Evolutionary conservation across 2,113 vertebrate genomes (phyloP).

Genomic region (Chaenocephalus aceratus): DNA sequence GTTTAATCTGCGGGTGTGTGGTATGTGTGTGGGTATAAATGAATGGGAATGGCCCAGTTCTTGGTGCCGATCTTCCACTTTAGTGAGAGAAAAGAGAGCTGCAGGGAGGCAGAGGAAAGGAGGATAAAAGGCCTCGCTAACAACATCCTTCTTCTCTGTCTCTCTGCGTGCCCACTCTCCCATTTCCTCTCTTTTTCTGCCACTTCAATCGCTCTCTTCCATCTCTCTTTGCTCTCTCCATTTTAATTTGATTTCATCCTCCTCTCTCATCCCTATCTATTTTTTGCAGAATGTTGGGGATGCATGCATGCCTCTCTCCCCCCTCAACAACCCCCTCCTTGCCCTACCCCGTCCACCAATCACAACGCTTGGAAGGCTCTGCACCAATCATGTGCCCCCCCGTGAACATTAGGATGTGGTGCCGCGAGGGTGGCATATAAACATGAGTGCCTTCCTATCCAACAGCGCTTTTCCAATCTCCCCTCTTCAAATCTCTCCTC

Average conservation of each 20-base stretch:
- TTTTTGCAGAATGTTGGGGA: slow-evolving; percentile 40
- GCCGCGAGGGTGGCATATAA: slow-evolving; percentile 24
- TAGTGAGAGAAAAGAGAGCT: slow-evolving; percentile 52
- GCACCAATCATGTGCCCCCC: slow-evolving; percentile 60
- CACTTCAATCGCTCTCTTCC: slow-evolving; percentile 2
- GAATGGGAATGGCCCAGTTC: slow-evolving; percentile 71
- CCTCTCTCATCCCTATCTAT: slow-evolving; percentile 5
- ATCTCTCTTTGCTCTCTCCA: slow-evolving; percentile 3
- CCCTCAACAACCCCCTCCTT: slow-evolving; percentile 19
- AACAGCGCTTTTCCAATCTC: neutral
- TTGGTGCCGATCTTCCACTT: slow-evolving; percentile 58
- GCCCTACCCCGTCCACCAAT: slow-evolving; percentile 56
- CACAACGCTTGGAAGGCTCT: slow-evolving; percentile 46
- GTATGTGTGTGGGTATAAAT: slow-evolving; percentile 25
- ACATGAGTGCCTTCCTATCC: slow-evolving; percentile 8
- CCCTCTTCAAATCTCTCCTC: neutral
- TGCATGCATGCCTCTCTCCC: slow-evolving; percentile 36
- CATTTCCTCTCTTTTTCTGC: slow-evolving; percentile 11
- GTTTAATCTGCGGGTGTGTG: slow-evolving; percentile 27
- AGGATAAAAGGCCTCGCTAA: slow-evolving; percentile 49
- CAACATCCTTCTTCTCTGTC: slow-evolving; percentile 51
- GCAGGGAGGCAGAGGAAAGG: slow-evolving; percentile 40
- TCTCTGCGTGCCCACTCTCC: slow-evolving; percentile 11
- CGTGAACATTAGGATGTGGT: neutral
- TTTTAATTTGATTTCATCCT: slow-evolving; percentile 41